Base-by-base conservation (phyloP, 2,888 invertebrate genomes). In the Steinernema hermaphroditum region DNA sequence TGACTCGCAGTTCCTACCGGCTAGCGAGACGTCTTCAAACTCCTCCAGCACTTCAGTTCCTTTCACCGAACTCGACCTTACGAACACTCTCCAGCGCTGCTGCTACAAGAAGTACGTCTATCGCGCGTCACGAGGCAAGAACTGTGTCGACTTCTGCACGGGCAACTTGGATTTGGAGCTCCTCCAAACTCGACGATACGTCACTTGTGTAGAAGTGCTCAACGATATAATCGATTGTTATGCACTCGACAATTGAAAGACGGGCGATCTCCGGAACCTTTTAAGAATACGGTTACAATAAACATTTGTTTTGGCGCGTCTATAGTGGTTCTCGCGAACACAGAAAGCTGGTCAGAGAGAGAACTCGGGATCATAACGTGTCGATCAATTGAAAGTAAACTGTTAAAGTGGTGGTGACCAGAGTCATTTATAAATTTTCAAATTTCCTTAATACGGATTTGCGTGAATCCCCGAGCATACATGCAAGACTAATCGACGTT, bases 131-230 rank as follows among this genome's bases (percentile, higher is more conserved):
- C 32, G 32, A 4, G 62, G 62, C 16, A 62, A 62, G 34, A 34
- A 62, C 32, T 62, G 62, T 16, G 62, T 62, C 32, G 62, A 62
- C 32, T 62, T 62, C 29, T 62, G 62, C 62, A 62, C 62, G 9
- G 62, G 62, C 1, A 22, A 27, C 4, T 19, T 62, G 62, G 34
- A 62, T 32, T 8, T 32, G 16, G 32, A 1, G 14, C 29, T 22
- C 16, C 14, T 62, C 1, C 1, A 32, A 16, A 9, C 27, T 9
- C 62, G 27, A 4, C 29, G 62, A 14, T 62, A 62, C 29, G 62
- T 62, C 16, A 62, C 62, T 29, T 62, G 62, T 34, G 62, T 62
- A 16, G 62, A 62, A 32, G 62, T 62, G 22, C 29, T 62, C 62
- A 62, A 29, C 29, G 62, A 62, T 34, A 32, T 62, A 12, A 29